phyloP scores from a whole-genome alignment of 2,888 invertebrate genomes.

The Scaptomyza flava region DNA sequence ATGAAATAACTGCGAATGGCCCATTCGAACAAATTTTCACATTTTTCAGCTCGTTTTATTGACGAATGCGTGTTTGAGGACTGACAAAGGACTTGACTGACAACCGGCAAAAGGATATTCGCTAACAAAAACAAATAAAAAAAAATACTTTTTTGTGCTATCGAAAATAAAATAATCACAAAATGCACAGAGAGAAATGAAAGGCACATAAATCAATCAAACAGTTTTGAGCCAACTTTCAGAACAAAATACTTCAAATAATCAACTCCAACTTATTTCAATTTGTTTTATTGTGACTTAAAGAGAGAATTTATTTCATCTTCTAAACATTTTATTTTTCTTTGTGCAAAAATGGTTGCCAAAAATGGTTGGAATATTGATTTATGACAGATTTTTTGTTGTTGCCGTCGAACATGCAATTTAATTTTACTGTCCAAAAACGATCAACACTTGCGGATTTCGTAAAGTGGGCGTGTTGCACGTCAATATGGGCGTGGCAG shows the following conservation, averaged over 20 bases:
- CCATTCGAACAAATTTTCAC: not conserved
- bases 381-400: slow-evolving; percentile 66
- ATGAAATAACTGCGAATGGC: slow-evolving; percentile 11
- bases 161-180: slow-evolving; percentile 40
- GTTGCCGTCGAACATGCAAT: slow-evolving; percentile 38
- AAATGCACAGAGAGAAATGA: slow-evolving; percentile 23
- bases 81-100: slow-evolving; percentile 69
- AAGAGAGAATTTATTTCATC: too few species aligned
- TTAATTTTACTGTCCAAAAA: slow-evolving; percentile 48
- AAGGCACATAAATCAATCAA: too few species aligned
- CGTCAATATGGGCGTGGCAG: slow-evolving; percentile 2
- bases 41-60: slow-evolving; percentile 64
- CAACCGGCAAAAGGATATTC: slow-evolving; percentile 45
- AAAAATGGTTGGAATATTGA: slow-evolving; percentile 54
- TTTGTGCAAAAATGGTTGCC: slow-evolving; percentile 6
- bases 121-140: slow-evolving; percentile 29
- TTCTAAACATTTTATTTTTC: not conserved
- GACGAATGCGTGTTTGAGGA: slow-evolving; percentile 37
- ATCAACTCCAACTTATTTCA: too few species aligned
- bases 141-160: not conserved
- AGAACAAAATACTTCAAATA: too few species aligned
- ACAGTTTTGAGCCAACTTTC: too few species aligned
- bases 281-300: too few species aligned
- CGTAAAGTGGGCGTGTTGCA: slow-evolving; percentile 5
- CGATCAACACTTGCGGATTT: slow-evolving; percentile 33